These are phyloP conservation scores for Saccopteryx bilineata DNA, from an alignment of 2,113 vertebrate species.

Conservation along the genomic window DNA sequence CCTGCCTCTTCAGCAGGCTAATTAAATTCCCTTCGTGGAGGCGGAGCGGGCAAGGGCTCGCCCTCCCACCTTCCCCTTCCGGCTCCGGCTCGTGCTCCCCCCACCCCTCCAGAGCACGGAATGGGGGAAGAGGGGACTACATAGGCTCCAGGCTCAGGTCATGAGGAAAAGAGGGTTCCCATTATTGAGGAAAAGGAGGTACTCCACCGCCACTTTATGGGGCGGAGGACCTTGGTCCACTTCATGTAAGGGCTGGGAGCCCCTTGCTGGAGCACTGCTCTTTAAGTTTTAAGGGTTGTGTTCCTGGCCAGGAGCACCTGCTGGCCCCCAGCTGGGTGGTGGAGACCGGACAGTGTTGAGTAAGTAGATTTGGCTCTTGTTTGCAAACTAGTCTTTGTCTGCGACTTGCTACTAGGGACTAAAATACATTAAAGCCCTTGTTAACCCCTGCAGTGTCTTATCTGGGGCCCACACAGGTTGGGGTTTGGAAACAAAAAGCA, in stretches of 20 bases:
- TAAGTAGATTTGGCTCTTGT: not conserved
- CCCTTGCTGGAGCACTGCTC: not conserved
- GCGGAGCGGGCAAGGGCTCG: constrained; percentile 60
- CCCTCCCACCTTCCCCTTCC: constrained; percentile 15
- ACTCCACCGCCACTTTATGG: too few species aligned
- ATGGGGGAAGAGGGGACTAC: not conserved
- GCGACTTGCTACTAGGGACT: not conserved
- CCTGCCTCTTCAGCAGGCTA: constrained; percentile 77
- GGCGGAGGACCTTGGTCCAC: too few species aligned
- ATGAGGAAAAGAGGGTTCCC: not conserved
- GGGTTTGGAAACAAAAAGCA: constrained; percentile 63
- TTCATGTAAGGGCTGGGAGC: not conserved
- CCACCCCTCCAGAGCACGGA: not conserved
- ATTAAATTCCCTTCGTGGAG: constrained; percentile 78
- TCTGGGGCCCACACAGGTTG: constrained; percentile 64
- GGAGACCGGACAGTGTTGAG: not conserved
- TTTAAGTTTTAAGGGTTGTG: not conserved
- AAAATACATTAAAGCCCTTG: constrained; percentile 18
- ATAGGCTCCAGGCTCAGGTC: not conserved
- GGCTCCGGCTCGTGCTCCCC: not conserved
- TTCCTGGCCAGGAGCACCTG: constrained; percentile 18
- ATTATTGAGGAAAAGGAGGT: not conserved
- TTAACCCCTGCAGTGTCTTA: constrained; percentile 48
- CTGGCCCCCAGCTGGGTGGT: not conserved
- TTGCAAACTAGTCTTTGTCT: constrained; percentile 73